Percentiles rank a stretch among this genome's conserved stretches.
phyloP scores from a whole-genome alignment of 1,140 invertebrate species.

The Sarcophaga peregrina region DNA sequence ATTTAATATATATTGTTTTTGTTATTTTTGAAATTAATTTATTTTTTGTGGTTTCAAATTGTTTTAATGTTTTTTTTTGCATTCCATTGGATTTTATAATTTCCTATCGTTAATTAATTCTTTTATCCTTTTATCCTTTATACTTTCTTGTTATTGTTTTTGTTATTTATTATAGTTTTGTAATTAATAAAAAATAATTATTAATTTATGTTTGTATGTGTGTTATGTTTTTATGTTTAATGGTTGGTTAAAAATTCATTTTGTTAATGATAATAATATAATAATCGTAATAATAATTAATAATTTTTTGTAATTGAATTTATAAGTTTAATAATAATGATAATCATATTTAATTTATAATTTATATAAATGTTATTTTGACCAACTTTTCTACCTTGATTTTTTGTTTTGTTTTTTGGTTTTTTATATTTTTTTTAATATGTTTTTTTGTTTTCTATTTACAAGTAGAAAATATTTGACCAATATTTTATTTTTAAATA shows the following conservation, averaged over 20 bases:
- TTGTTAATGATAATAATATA: conserved; percentile 26
- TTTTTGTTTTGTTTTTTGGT: conserved; percentile 12
- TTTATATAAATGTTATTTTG: conserved; percentile 35
- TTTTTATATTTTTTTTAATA: conserved; percentile 10
- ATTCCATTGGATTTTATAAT: background rate
- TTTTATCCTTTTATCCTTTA: background rate
- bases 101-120: no score
- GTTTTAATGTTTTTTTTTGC: background rate
- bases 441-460: conserved; percentile 37
- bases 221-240: background rate
- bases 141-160: background rate
- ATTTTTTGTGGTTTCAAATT: conserved; percentile 10
- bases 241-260: background rate
- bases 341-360: conserved; percentile 50
- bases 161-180: background rate
- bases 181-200: conserved; percentile 14
- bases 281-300: conserved; percentile 4
- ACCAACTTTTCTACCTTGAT: conserved; percentile 23
- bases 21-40: no score
- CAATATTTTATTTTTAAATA: conserved; percentile 47
- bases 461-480: conserved; percentile 33
- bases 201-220: conserved; percentile 17
- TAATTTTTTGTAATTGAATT: conserved; percentile 21
- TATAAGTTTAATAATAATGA: conserved; percentile 60
- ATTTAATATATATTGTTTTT: background rate